Percentiles rank a stretch among this genome's conserved stretches.
phyloP scores from a whole-genome alignment of 2,797 vertebrate genomes.

The Ceyx erithaca region DNA sequence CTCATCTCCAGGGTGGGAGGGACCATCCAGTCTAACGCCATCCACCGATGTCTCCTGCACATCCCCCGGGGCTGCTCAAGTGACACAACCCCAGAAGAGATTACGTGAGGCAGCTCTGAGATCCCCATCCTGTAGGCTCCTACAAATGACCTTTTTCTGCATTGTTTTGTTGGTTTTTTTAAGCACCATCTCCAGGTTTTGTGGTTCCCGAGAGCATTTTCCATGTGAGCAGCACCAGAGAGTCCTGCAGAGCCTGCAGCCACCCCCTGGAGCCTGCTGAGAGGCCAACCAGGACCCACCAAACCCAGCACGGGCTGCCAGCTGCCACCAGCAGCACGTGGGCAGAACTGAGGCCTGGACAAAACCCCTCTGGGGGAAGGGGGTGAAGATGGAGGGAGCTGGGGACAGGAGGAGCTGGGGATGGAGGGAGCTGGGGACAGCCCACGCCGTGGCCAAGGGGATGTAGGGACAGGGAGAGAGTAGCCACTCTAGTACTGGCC shows the following conservation, averaged over 20 bases:
- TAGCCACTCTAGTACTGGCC: neutral
- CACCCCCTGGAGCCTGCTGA: neutral
- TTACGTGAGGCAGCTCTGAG: fast-evolving
- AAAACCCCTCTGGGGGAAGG: fast-evolving
- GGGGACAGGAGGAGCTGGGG: no score
- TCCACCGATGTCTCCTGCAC: fast-evolving
- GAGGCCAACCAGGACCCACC: conserved; percentile 24
- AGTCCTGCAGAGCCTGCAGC: conserved; percentile 13
- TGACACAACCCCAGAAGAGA: neutral
- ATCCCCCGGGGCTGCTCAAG: neutral
- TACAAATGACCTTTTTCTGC: neutral
- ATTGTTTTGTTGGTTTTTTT: neutral
- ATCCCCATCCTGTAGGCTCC: neutral
- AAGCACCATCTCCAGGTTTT: neutral
- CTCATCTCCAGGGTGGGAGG: fast-evolving
- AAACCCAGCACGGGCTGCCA: neutral
- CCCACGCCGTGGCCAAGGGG: neutral
- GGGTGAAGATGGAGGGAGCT: neutral
- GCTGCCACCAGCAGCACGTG: neutral
- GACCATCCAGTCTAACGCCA: neutral
- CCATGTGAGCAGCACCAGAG: neutral
- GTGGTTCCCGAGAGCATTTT: neutral
- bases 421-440: no score
- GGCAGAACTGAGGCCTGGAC: neutral
- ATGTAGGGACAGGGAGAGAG: fast-evolving